These are phyloP conservation scores for Thereva unica DNA, from an alignment of 2,888 invertebrate genomes.

Conservation along the genomic window DNA sequence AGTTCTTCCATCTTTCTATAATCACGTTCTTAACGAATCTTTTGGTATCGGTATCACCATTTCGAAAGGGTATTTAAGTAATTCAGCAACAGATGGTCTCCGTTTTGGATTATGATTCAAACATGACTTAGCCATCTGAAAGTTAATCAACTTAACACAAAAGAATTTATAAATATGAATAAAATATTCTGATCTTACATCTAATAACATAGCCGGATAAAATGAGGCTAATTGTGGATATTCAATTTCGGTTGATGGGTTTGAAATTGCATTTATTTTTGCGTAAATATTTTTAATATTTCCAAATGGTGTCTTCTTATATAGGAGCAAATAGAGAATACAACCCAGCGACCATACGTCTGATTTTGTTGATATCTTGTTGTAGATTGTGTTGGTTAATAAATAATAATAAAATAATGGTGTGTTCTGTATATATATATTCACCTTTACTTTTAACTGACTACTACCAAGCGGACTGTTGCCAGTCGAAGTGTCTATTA, in stretches of 20 bases:
- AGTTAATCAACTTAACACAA: constrained; percentile 20
- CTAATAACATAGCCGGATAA: constrained; percentile 57
- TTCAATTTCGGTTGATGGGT: constrained; percentile 72
- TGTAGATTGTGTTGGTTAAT: no score
- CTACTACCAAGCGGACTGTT: constrained; percentile 57
- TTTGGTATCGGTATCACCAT: constrained; percentile 53
- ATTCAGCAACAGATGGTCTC: constrained; percentile 54
- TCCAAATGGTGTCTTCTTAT: constrained; percentile 88
- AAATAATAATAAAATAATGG: constrained; percentile 42
- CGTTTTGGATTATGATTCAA: constrained; percentile 55
- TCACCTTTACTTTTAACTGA: constrained; percentile 60
- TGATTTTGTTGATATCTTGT: constrained; percentile 83
- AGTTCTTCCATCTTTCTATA: background rate
- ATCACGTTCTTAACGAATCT: background rate
- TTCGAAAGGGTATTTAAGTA: constrained; percentile 56
- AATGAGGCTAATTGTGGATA: constrained; percentile 67
- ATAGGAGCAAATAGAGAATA: constrained; percentile 90
- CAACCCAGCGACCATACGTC: constrained; percentile 99
- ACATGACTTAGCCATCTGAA: constrained; percentile 55
- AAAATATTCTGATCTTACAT: constrained; percentile 49
- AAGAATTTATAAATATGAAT: background rate
- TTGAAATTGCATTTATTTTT: constrained; percentile 78
- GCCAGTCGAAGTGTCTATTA: constrained; percentile 66
- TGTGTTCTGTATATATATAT: constrained; percentile 4
- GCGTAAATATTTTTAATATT: constrained; percentile 72